Evolutionary conservation across 2,888 invertebrate genomes (phyloP), one percentile per base, ranked within the genome.

Genomic region (Apodemia hepburni): DNA sequence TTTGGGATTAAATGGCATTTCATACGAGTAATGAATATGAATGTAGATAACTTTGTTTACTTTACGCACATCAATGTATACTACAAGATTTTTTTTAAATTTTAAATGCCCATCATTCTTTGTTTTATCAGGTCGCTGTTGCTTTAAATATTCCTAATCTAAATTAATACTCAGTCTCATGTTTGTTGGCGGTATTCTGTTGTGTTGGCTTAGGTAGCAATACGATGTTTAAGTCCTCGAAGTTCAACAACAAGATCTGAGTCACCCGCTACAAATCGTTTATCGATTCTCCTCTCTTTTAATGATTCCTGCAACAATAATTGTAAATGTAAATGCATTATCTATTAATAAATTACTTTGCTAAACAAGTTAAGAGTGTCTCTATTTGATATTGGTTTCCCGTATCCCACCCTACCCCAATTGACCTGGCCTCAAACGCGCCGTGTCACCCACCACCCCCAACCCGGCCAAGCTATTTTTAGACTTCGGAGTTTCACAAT

Each of bases 261-360:
- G 77, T 95, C 94, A 67, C 91, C 92, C 1, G 94, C 91, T 59
- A 94, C 92, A 76, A 94, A 94, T 64, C 94, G 91, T 75, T 95
- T 95, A 71, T 93, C 92, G 77, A 94, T 93, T 71, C 92, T 86
- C 69, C 88, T 79, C 45, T 74, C 73, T 67, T 84, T 84, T 58
- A 75, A 69, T 38, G 80, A 66, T 66, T 85, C 82, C 92, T 92
- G 83, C 71, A 70, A 73, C 71, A 82, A 75, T 71, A 66, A 66
- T 61, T n/a, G 54, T 60, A 51, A 54, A 62, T 27, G 45, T 58
- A 54, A 17, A 59, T 51, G 22, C 18, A 57, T 29, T 35, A 17
- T 29, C 49, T 33, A 47, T 9, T n/a, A 17, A 49, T 47, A 61
- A 61, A 60, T 29, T 58, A 51, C 45, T 27, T 60, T 64, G 68